Base-by-base conservation (phyloP, 2,888 invertebrate species). In the Ctena decussata region DNA sequence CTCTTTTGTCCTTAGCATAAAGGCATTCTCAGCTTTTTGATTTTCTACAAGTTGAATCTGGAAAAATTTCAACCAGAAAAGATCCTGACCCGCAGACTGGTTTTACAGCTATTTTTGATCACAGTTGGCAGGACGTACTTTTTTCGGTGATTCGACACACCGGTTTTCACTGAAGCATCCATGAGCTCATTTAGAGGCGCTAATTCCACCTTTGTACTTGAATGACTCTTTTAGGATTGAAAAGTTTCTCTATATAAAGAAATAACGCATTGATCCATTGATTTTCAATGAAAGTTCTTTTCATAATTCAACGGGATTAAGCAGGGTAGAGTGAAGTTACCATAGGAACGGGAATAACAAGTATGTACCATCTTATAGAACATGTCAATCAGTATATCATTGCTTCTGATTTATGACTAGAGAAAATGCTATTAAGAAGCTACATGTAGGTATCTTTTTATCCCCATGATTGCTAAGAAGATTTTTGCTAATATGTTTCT, bases 211-310 rank as follows among this genome's bases (percentile, higher is more conserved):
- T 65, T 65, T 65, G 65, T 65, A 65, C 65, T 24, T 2, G 35
- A 6, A 3, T 65, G 65, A 65, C 65, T 65, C 18, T 35, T 35
- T 3, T 30, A 32, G 32, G 30, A 65, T 65, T n/a, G 65, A 65
- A 65, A 65, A 65, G 32, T 65, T 65, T 65, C 65, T 65, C 65
- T 35, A 32, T 65, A 65, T 65, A 65, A 65, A 65, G 65, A 65
- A 65, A 65, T 35, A 18, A 12, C 21, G 65, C 32, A 65, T 65
- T 24, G 65, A 65, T 21, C 65, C 65, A 65, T 65, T 65, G 65
- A 65, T 65, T 65, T 65, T 65, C 65, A 65, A 65, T 65, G 65
- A 65, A 35, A 65, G 65, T 35, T 65, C 65, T 65, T 65, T 65
- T 65, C 65, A 65, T 65, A 65, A 65, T 65, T 65, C 65, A 65